Percentiles rank a stretch among this genome's conserved stretches.
Evolutionary conservation across 2,113 vertebrate genomes (phyloP).

Genomic region (Megaceryle torquata): DNA sequence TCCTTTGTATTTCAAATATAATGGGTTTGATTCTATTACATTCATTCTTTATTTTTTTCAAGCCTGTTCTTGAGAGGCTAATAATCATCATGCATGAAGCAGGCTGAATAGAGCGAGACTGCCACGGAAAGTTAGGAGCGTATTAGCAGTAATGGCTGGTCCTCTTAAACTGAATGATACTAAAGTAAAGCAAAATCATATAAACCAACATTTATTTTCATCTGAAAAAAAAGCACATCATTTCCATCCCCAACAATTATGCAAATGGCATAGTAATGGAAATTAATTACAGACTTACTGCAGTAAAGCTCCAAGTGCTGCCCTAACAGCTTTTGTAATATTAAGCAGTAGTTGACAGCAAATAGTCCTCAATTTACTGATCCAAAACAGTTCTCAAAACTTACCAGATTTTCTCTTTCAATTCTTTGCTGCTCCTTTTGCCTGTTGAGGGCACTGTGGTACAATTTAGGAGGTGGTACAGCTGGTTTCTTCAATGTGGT

Average conservation of each 20-base stretch:
- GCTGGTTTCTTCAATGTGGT: constrained; percentile 47
- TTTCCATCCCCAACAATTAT: neutral
- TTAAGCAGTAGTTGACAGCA: neutral
- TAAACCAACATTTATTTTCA: neutral
- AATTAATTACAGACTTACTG: neutral
- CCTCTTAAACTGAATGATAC: neutral
- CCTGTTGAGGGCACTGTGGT: constrained; percentile 89
- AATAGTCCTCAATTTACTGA: neutral
- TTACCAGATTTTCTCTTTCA: constrained; percentile 92
- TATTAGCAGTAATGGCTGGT: neutral
- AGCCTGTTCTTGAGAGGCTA: neutral
- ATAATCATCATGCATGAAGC: neutral
- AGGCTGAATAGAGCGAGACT: neutral
- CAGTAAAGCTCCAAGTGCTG: neutral
- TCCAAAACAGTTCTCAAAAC: constrained; percentile 6
- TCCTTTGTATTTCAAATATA: neutral
- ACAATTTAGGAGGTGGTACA: constrained; percentile 56
- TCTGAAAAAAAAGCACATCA: neutral
- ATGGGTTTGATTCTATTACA: neutral
- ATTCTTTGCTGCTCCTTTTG: constrained; percentile 90
- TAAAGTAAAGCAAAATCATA: neutral
- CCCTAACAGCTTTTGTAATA: neutral
- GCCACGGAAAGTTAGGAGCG: neutral
- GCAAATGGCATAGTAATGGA: neutral
- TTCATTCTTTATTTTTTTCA: neutral